These are phyloP conservation scores for Eupleurogrammus muticus DNA, from an alignment of 2,797 vertebrate genomes.

Conservation along the genomic window DNA sequence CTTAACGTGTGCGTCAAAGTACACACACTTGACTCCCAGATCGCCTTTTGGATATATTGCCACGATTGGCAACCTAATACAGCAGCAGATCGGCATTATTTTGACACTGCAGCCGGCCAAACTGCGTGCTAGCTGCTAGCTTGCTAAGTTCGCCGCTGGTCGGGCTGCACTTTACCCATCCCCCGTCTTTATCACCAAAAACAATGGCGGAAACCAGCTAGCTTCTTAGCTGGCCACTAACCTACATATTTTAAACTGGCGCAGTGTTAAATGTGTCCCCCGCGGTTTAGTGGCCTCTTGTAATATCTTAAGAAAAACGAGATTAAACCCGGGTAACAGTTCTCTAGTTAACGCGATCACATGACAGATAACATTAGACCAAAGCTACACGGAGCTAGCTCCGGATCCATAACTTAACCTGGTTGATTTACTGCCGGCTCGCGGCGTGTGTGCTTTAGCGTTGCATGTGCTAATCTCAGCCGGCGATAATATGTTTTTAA, in stretches of 20 bases:
- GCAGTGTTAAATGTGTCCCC: not conserved
- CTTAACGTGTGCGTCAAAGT: not conserved
- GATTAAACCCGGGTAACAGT: slow-evolving; percentile 5
- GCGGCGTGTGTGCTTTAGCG: not conserved
- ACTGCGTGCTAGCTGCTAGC: slow-evolving; percentile 51
- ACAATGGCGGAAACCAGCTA: slow-evolving; percentile 79
- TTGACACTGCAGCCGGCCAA: slow-evolving; percentile 55
- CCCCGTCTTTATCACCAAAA: slow-evolving; percentile 78
- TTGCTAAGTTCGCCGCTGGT: slow-evolving; percentile 37
- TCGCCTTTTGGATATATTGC: accelerated
- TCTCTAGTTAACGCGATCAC: slow-evolving; percentile 33
- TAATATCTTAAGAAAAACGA: not conserved
- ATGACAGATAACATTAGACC: slow-evolving; percentile 30
- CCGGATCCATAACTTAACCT: slow-evolving; percentile 35
- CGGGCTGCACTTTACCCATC: slow-evolving; percentile 78
- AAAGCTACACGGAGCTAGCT: slow-evolving; percentile 36
- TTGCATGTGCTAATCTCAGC: not conserved
- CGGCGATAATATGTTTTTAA: slow-evolving; percentile 8
- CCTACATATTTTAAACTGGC: not conserved
- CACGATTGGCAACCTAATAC: not conserved
- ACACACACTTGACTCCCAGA: accelerated
- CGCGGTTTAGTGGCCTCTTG: too few species aligned
- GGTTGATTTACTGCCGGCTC: slow-evolving; percentile 20
- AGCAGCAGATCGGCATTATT: slow-evolving; percentile 27
- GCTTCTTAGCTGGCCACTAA: slow-evolving; percentile 28